These are phyloP conservation scores for Tetranychus cinnabarinus DNA, from an alignment of 1,140 invertebrate species.

Conservation along the genomic window DNA sequence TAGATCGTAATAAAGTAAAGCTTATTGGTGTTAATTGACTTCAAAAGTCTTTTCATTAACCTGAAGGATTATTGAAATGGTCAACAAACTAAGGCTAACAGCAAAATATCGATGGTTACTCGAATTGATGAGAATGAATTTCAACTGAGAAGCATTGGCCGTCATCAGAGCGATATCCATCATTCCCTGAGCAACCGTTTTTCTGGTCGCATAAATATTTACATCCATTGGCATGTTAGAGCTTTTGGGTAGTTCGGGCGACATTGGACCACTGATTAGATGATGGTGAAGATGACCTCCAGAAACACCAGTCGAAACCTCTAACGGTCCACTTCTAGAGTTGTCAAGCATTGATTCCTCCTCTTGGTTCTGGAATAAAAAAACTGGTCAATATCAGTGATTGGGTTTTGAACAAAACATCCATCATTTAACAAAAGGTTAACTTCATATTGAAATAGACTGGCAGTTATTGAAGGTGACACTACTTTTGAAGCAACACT, in stretches of 20 bases:
- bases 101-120: constrained; percentile 13
- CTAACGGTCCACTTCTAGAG: background rate
- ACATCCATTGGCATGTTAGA: constrained; percentile 30
- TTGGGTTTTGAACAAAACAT: no score
- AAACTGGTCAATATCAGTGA: no score
- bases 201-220: constrained; percentile 61
- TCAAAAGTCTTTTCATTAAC: constrained; percentile 24
- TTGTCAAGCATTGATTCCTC: background rate
- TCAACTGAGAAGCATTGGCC: constrained; percentile 53
- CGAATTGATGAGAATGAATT: constrained; percentile 18
- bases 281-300: background rate
- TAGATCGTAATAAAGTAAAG: background rate
- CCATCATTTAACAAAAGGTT: no score
- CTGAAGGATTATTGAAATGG: constrained; percentile 58
- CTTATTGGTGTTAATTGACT: background rate
- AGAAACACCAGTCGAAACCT: background rate
- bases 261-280: background rate
- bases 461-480: no score
- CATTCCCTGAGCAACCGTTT: constrained; percentile 44
- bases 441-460: no score
- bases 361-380: background rate
- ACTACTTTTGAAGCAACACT: no score
- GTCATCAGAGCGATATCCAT: constrained; percentile 24
- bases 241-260: background rate
- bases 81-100: constrained; percentile 45